phyloP scores from a whole-genome alignment of 2,797 vertebrate genomes.

The Sphenodon punctatus region DNA sequence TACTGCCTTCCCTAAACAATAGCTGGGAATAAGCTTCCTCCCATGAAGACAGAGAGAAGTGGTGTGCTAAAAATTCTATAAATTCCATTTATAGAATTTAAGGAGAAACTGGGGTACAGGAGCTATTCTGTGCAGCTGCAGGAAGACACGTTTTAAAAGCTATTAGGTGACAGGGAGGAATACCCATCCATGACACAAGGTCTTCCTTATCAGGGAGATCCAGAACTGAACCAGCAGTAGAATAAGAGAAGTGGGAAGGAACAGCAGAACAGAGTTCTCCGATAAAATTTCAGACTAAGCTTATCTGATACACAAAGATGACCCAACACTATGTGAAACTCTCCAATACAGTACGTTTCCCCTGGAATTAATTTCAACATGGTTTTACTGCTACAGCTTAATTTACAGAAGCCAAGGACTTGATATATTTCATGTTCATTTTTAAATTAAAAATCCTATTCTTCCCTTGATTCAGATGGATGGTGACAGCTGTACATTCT shows the following conservation, averaged over 20 bases:
- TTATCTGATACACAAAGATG: slow-evolving; percentile 51
- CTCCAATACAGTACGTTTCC: neutral
- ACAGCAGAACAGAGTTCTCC: slow-evolving; percentile 9
- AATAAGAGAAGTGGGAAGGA: slow-evolving; percentile 16
- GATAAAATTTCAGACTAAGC: slow-evolving; percentile 40
- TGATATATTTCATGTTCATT: neutral
- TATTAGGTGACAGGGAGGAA: neutral
- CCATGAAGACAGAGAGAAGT: neutral
- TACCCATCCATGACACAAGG: neutral
- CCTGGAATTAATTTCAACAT: rapidly evolving
- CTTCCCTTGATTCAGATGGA: too few relatives aligned
- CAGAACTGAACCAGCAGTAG: slow-evolving; percentile 38
- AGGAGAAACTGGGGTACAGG: neutral
- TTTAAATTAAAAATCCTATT: too few relatives aligned
- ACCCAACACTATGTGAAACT: neutral
- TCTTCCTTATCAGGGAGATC: slow-evolving; percentile 34
- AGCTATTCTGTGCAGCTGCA: neutral
- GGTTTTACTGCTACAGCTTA: neutral
- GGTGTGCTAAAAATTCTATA: too few relatives aligned
- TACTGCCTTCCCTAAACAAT: too few relatives aligned
- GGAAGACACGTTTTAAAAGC: neutral
- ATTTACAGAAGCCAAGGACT: neutral
- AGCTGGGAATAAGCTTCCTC: too few relatives aligned
- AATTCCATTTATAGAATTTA: neutral
- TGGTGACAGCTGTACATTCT: too few relatives aligned